phyloP scores from a whole-genome alignment of 2,797 vertebrate species.

The Notolepis coatsorum region DNA sequence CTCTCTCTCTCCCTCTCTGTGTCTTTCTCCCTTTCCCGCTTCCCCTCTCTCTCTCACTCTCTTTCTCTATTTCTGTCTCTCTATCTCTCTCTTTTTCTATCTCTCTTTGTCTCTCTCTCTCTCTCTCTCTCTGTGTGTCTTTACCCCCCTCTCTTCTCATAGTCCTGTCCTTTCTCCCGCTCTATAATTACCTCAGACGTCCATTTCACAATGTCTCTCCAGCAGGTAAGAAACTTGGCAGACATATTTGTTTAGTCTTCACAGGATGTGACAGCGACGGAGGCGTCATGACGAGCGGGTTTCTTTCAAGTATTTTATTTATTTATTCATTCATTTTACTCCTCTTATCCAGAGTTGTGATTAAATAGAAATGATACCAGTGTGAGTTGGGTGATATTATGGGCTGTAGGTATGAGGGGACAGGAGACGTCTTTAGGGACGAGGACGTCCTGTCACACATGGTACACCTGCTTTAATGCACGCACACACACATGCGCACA shows the following conservation, averaged over 20 bases:
- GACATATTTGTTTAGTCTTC: conserved; percentile 68
- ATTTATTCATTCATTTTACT: conserved; percentile 43
- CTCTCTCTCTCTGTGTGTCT: conserved; percentile 32
- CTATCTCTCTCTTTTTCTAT: neutral
- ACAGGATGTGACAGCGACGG: conserved; percentile 68
- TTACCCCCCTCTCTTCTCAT: conserved; percentile 54
- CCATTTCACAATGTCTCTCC: conserved; percentile 57
- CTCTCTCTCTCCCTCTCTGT: neutral
- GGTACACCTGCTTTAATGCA: neutral
- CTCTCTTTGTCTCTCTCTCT: conserved; percentile 21
- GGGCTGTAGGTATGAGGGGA: neutral
- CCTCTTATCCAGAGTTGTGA: conserved; percentile 52
- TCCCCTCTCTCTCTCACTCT: conserved; percentile 26
- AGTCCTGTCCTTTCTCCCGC: conserved; percentile 47
- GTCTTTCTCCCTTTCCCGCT: conserved; percentile 33
- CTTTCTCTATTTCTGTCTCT: conserved; percentile 58
- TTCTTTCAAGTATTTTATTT: conserved; percentile 67
- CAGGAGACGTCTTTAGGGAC: neutral
- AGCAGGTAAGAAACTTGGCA: conserved; percentile 44
- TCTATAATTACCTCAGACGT: conserved; percentile 72
- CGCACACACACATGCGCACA: conserved; percentile 15
- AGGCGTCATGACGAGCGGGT: conserved; percentile 53
- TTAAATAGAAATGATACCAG: conserved; percentile 50
- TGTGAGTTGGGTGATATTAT: conserved; percentile 20
- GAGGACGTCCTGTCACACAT: neutral